These are phyloP conservation scores for Hippocampus barbouri DNA, from an alignment of 2,113 vertebrate species.

Conservation along the genomic window DNA sequence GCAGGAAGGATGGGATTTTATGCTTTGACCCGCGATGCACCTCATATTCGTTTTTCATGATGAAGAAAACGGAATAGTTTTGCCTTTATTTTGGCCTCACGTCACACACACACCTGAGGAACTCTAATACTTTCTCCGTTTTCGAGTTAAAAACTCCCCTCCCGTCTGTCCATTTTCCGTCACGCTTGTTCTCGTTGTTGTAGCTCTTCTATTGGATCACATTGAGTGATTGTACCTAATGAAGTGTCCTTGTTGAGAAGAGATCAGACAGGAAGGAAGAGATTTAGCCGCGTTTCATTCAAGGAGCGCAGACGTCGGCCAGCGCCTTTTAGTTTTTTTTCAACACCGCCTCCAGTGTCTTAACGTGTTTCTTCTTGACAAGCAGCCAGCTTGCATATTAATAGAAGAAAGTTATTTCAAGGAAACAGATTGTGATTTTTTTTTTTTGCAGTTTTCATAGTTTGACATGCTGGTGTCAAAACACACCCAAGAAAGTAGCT, in stretches of 20 bases:
- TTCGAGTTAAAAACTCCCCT: not conserved
- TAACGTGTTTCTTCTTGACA: not conserved
- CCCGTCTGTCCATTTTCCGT: no score
- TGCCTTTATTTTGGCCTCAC: not conserved
- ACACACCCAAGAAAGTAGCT: not conserved
- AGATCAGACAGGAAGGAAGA: not conserved
- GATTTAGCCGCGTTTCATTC: not conserved
- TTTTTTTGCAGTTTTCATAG: not conserved
- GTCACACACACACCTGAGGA: not conserved
- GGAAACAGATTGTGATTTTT: not conserved
- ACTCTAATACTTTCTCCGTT: not conserved
- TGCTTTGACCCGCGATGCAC: not conserved
- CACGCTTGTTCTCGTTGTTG: no score
- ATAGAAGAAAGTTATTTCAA: not conserved
- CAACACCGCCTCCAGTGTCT: not conserved
- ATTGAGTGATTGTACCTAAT: not conserved
- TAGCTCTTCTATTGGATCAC: not conserved
- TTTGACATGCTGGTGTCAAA: not conserved
- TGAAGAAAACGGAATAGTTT: not conserved
- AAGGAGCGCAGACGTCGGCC: not conserved
- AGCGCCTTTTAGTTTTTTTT: not conserved
- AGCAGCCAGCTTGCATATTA: not conserved
- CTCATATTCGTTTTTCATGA: not conserved
- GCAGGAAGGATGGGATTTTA: not conserved
- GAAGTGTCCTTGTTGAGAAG: not conserved